Evolutionary conservation across 2,113 vertebrate genomes (phyloP).

Genomic region (Entelurus aequoreus): DNA sequence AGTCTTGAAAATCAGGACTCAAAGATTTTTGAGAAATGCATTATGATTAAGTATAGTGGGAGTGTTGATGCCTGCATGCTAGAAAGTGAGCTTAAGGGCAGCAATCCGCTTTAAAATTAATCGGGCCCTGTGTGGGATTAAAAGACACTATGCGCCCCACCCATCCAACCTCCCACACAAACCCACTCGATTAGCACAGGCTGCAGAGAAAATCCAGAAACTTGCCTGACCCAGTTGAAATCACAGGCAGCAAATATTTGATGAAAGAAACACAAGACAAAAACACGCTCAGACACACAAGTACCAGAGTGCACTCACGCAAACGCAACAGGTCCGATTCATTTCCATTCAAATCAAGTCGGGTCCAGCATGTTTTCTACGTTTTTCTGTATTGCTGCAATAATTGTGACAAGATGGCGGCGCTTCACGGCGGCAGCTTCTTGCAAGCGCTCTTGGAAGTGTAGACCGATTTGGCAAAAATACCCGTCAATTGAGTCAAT

Average conservation of each 20-base stretch:
- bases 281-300: background rate
- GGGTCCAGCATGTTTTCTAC: too few species aligned
- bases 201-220: constrained; percentile 21
- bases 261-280: constrained; percentile 7
- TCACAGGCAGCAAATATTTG: constrained; percentile 16
- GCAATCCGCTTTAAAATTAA: constrained; percentile 72
- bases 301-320: background rate
- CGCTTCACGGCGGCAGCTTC: too few species aligned
- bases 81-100: constrained; percentile 59
- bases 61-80: constrained; percentile 22
- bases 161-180: background rate
- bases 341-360: too few species aligned
- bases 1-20: background rate
- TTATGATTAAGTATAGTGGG: constrained; percentile 19
- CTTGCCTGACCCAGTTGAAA: constrained; percentile 36
- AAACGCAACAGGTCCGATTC: too few species aligned
- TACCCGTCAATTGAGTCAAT: too few species aligned
- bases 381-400: too few species aligned
- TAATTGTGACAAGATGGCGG: too few species aligned
- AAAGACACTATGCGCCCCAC: constrained; percentile 27
- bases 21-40: constrained; percentile 11
- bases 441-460: too few species aligned
- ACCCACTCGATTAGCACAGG: background rate
- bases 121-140: constrained; percentile 67
- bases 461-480: too few species aligned